Evolutionary conservation across 2,797 vertebrate genomes (phyloP).

Genomic region (Leptatherina wallacei): DNA sequence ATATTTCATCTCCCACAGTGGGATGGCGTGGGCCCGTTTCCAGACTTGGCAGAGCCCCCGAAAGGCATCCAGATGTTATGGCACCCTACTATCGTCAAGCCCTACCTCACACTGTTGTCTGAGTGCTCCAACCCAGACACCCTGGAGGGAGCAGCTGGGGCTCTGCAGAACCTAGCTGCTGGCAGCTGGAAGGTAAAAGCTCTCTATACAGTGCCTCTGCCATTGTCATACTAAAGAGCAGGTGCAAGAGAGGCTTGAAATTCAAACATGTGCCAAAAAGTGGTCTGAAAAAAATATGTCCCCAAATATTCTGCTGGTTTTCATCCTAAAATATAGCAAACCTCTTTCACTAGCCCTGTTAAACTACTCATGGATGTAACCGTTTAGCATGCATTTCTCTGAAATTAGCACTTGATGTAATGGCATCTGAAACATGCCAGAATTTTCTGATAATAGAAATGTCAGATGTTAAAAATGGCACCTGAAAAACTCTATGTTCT

Average conservation of each 20-base stretch:
- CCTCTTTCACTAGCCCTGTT: slow-evolving; percentile 5
- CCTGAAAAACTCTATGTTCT: background rate
- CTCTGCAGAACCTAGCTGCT: slow-evolving; percentile 97
- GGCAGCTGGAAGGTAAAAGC: slow-evolving; percentile 96
- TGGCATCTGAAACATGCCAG: background rate
- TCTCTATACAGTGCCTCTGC: background rate
- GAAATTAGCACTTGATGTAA: background rate
- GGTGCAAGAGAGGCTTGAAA: slow-evolving; percentile 18
- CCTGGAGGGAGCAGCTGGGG: slow-evolving; percentile 96
- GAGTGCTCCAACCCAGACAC: slow-evolving; percentile 99
- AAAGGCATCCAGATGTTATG: slow-evolving; percentile 99
- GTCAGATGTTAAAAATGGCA: background rate
- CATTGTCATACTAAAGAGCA: slow-evolving; percentile 38
- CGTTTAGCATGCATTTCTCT: background rate
- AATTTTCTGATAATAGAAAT: background rate
- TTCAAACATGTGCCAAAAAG: slow-evolving; percentile 22
- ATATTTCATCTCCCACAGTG: slow-evolving; percentile 84
- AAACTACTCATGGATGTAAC: background rate
- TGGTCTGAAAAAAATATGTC: background rate
- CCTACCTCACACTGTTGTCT: slow-evolving; percentile 99
- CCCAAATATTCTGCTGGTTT: background rate
- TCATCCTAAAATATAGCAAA: slow-evolving; percentile 7
- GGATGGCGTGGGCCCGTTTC: slow-evolving; percentile 97
- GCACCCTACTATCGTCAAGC: slow-evolving; percentile 99
- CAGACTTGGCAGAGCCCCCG: slow-evolving; percentile 94